Conservation (phyloP, 2,113 vertebrate species). For the Clarias batrachus region DNA sequence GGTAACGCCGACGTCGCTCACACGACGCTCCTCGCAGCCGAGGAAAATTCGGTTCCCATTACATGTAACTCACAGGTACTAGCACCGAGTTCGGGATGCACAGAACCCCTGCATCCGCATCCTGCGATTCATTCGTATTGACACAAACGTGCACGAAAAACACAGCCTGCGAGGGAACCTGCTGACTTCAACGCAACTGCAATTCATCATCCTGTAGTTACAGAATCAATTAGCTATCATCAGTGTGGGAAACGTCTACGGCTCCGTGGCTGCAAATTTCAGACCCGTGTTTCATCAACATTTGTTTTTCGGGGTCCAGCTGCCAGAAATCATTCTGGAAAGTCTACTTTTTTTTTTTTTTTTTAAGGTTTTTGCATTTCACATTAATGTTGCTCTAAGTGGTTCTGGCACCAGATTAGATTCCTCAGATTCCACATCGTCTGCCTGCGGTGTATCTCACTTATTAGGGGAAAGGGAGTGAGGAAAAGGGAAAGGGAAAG, state of each 20-base stretch:
- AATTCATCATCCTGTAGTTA: slow-evolving; percentile 52
- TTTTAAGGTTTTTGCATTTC: slow-evolving; percentile 6
- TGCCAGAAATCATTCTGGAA: neutral
- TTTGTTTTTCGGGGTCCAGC: slow-evolving; percentile 2
- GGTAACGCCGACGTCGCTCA: slow-evolving; percentile 2
- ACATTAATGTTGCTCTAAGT: slow-evolving; percentile 39
- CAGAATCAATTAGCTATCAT: slow-evolving; percentile 52
- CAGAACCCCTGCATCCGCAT: neutral
- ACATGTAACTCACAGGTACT: neutral
- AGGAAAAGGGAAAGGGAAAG: slow-evolving; percentile 29
- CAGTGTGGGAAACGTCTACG: slow-evolving; percentile 7
- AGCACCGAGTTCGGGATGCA: neutral
- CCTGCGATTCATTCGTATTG: neutral
- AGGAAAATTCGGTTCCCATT: neutral
- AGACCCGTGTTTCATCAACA: slow-evolving; percentile 7
- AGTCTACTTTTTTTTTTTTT: neutral
- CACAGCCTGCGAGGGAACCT: slow-evolving; percentile 25
- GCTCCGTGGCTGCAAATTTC: neutral
- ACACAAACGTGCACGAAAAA: neutral
- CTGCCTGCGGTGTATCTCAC: slow-evolving; percentile 39
- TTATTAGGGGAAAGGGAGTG: neutral
- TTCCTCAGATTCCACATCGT: slow-evolving; percentile 52
- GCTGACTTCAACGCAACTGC: slow-evolving; percentile 38
- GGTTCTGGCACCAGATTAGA: slow-evolving; percentile 53
- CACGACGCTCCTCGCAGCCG: neutral